These are phyloP conservation scores for Sternotherus odoratus DNA, from an alignment of 2,797 vertebrate genomes.

Conservation along the genomic window DNA sequence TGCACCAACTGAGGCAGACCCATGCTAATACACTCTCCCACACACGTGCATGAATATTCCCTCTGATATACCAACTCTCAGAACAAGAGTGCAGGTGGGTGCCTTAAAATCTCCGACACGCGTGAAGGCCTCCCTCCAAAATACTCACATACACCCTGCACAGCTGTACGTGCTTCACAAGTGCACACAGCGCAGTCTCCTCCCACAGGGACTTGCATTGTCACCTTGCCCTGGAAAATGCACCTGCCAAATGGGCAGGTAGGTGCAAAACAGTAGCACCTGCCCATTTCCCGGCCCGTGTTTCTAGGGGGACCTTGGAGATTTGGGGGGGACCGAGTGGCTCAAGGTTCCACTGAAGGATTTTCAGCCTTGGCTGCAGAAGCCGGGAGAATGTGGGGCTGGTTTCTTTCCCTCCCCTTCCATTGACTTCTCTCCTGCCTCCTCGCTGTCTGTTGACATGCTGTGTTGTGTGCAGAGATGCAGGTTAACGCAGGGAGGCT, in stretches of 20 bases:
- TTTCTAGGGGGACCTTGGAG: background rate
- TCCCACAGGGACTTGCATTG: background rate
- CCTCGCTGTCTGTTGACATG: constrained; percentile 32
- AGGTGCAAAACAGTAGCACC: background rate
- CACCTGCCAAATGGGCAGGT: background rate
- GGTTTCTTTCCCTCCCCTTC: constrained; percentile 6
- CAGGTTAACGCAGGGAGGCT: constrained; percentile 53
- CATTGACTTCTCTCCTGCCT: constrained; percentile 36
- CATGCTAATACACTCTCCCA: background rate
- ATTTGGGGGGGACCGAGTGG: background rate
- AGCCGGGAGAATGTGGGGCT: background rate
- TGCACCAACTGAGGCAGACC: background rate
- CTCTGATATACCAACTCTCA: background rate
- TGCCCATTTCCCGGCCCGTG: background rate
- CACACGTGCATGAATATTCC: too few species aligned
- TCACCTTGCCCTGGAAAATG: background rate
- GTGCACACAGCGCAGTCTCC: background rate
- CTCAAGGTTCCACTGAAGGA: background rate
- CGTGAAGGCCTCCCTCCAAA: background rate
- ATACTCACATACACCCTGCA: background rate
- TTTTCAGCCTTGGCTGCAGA: background rate
- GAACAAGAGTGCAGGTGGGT: background rate
- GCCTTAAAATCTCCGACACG: background rate
- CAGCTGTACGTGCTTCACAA: background rate
- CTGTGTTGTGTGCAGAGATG: constrained; percentile 52